Evolutionary conservation across 2,888 invertebrate genomes (phyloP).

Genomic region (Clepsis dumicolana): DNA sequence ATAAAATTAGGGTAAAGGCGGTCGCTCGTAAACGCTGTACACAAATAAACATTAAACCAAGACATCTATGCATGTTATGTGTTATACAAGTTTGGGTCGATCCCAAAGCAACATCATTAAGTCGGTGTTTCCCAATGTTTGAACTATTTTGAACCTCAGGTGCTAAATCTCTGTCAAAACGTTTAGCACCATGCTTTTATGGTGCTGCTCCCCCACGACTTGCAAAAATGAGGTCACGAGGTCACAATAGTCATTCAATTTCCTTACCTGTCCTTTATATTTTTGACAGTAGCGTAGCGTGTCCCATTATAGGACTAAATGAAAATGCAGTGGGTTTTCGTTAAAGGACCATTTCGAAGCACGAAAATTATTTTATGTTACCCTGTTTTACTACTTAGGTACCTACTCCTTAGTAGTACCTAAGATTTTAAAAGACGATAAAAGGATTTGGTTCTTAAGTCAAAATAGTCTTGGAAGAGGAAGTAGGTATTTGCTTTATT

Average conservation of each 20-base stretch:
- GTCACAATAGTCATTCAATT: conserved; percentile 9
- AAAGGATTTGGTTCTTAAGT: no score
- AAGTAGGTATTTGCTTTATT: no score
- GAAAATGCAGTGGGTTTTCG: not conserved
- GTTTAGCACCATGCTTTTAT: conserved; percentile 13
- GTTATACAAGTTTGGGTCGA: not conserved
- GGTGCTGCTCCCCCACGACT: conserved; percentile 17
- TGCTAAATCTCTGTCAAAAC: conserved; percentile 7
- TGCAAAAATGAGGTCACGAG: conserved; percentile 30
- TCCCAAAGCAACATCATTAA: conserved; percentile 28
- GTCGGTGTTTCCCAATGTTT: conserved; percentile 28
- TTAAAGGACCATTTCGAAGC: not conserved
- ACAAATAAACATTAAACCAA: not conserved
- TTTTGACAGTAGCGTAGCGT: conserved; percentile 13
- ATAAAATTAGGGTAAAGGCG: no score
- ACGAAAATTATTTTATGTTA: no score
- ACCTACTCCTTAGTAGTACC: no score
- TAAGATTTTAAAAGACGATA: no score
- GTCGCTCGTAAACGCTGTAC: not conserved
- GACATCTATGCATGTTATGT: no score
- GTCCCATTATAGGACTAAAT: not conserved
- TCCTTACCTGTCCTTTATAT: conserved; percentile 20
- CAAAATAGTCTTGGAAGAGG: no score
- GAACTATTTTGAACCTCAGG: conserved; percentile 14
- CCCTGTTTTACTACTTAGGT: no score